Evolutionary conservation across 2,797 vertebrate species (phyloP), one percentile per base, ranked within the genome.

Genomic region (Amniataba percoides): DNA sequence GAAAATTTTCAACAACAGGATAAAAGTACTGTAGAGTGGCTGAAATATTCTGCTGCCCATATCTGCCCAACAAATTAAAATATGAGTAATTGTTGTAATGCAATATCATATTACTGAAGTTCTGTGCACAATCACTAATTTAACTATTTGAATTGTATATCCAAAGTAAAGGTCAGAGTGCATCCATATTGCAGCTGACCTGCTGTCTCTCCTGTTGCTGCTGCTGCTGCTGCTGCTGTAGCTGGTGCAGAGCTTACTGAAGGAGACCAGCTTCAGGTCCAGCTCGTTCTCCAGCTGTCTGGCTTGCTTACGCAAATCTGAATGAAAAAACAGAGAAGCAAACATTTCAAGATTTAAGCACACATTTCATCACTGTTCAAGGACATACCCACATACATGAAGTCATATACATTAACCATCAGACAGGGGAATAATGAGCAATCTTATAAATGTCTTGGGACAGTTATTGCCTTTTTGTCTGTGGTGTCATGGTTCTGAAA

Each of bases 221-320:
- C 90, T 84, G 46, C 23, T 31, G n/a, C n/a, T 75, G 51, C 83
- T 76, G 82, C 94, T 86, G 86, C 93, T 96, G 91, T 96, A 98
- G 91, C 96, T 97, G 81, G 97, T 99, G 88, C 97, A 99, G 2
- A 98, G 95, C 81, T 98, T 99, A 93, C 97, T 98, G 95, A 98
- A 98, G 65, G 97, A 98, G 21, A 99, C 97, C 77, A 99, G 93
- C 86, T 99, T 99, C 74, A 97, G 94, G 90, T 98, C 97, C 82
- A 98, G 95, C 91, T 98, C 97, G 70, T 97, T 98, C 91, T 98
- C 97, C 87, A 98, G 92, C 89, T 97, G 97, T 75, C 97, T 94
- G 57, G 98, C 98, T 89, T 99, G 96, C 89, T 98, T 98, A 89
- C 97, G 92, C 83, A 99, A 94, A 92, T 98, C 98, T 99, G 92